phyloP scores from a whole-genome alignment of 2,888 invertebrate species.

The Trichogramma evanescens region DNA sequence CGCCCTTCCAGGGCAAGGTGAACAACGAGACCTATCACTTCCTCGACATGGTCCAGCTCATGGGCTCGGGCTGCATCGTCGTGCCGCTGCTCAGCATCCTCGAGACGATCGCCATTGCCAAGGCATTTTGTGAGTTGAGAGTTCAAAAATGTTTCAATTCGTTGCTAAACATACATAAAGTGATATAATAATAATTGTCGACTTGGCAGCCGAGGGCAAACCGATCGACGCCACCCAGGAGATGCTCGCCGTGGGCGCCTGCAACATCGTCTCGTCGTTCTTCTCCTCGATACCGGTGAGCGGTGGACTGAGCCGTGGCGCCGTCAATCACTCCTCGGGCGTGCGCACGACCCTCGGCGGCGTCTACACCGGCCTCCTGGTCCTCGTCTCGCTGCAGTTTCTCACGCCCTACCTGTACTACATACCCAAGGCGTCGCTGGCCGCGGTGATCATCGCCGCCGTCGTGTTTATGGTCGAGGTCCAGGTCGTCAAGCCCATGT shows the following conservation, averaged over 20 bases:
- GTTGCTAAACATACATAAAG: too few relatives aligned
- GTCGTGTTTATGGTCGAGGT: conserved; percentile 65
- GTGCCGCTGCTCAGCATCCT: conserved; percentile 62
- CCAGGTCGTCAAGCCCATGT: conserved; percentile 58
- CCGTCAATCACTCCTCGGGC: conserved; percentile 66
- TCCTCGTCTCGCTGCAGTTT: conserved; percentile 52
- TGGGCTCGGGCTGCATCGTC: conserved; percentile 61
- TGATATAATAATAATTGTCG: too few relatives aligned
- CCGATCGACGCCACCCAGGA: conserved; percentile 65
- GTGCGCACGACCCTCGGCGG: conserved; percentile 64
- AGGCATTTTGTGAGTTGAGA: conserved; percentile 55
- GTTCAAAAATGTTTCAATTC: too few relatives aligned
- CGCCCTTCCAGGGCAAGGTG: conserved; percentile 61
- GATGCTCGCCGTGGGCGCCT: conserved; percentile 59
- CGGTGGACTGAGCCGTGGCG: conserved; percentile 58
- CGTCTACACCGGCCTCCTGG: conserved; percentile 55
- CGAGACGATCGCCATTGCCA: conserved; percentile 66
- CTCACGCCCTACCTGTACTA: conserved; percentile 62
- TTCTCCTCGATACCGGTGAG: conserved; percentile 63
- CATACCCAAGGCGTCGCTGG: conserved; percentile 60
- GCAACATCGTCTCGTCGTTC: conserved; percentile 63
- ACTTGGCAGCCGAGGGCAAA: conserved; percentile 55
- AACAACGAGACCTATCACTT: conserved; percentile 53
- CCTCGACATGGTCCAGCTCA: conserved; percentile 53
- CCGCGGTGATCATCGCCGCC: conserved; percentile 66